phyloP scores from a whole-genome alignment of 2,797 vertebrate species.

The Alcedo quadribrachys region DNA sequence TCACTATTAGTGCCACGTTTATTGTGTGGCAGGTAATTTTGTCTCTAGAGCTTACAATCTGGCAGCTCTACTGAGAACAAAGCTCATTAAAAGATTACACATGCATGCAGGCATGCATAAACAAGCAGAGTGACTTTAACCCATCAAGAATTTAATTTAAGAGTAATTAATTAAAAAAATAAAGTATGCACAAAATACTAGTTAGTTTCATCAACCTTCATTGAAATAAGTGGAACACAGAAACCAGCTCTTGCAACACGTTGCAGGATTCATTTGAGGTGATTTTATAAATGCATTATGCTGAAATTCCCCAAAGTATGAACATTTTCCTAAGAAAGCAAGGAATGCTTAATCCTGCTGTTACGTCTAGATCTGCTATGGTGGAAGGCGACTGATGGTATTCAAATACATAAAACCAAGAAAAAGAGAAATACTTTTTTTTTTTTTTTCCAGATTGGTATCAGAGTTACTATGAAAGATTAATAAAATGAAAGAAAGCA shows the following conservation, averaged over 20 bases:
- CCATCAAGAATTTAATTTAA: constrained; percentile 53
- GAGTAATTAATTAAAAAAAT: not conserved
- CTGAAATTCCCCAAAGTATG: constrained; percentile 45
- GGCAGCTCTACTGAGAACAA: not conserved
- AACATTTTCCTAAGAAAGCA: constrained; percentile 38
- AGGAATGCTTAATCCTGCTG: constrained; percentile 58
- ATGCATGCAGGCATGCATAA: not conserved
- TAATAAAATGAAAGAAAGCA: not conserved
- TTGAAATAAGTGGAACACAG: not conserved
- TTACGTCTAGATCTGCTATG: not conserved
- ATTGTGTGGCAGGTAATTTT: not conserved
- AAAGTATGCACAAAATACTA: not conserved
- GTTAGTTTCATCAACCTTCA: not conserved
- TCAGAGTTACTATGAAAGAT: not conserved
- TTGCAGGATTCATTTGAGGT: not conserved
- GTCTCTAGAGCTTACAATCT: not conserved
- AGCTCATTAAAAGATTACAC: not conserved
- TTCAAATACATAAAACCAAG: constrained; percentile 13
- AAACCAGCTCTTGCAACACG: not conserved
- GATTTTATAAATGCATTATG: constrained; percentile 22
- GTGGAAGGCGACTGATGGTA: not conserved
- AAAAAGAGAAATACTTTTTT: not conserved
- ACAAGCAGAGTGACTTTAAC: not conserved
- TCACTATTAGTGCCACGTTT: not conserved
- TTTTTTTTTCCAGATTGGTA: not conserved